phyloP scores from a whole-genome alignment of 2,888 invertebrate genomes.

The Heliconius sara region DNA sequence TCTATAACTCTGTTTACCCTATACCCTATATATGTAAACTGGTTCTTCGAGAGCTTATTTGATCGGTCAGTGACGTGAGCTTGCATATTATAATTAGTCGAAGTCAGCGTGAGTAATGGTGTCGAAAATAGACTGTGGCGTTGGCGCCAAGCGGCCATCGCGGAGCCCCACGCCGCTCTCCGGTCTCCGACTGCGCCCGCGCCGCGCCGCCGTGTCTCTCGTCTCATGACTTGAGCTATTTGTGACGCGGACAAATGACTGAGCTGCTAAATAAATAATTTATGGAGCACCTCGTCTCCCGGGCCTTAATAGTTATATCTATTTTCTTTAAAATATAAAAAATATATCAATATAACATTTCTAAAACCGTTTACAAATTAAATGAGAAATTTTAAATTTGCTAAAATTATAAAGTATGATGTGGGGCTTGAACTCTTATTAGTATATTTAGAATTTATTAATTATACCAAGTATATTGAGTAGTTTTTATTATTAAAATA shows the following conservation, averaged over 20 bases:
- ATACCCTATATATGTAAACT: constrained; percentile 39
- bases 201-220: constrained; percentile 65
- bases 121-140: constrained; percentile 80
- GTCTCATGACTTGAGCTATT: constrained; percentile 77
- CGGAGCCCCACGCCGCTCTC: constrained; percentile 51
- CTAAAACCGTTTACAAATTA: background rate
- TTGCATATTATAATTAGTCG: constrained; percentile 82
- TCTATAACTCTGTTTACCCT: too few relatives aligned
- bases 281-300: constrained; percentile 57
- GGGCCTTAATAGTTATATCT: constrained; percentile 22
- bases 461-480: background rate
- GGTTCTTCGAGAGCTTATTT: constrained; percentile 48
- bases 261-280: constrained; percentile 57
- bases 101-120: constrained; percentile 81
- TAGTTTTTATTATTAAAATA: background rate
- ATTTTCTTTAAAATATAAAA: constrained; percentile 26
- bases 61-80: constrained; percentile 68
- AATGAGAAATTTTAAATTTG: background rate
- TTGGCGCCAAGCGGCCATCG: constrained; percentile 79
- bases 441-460: background rate
- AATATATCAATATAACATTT: background rate
- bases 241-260: constrained; percentile 55
- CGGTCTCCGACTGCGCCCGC: constrained; percentile 36
- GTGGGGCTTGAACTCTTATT: background rate
- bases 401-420: background rate